Conservation (phyloP, 2,113 vertebrate species). For the Tonatia bakeri region DNA sequence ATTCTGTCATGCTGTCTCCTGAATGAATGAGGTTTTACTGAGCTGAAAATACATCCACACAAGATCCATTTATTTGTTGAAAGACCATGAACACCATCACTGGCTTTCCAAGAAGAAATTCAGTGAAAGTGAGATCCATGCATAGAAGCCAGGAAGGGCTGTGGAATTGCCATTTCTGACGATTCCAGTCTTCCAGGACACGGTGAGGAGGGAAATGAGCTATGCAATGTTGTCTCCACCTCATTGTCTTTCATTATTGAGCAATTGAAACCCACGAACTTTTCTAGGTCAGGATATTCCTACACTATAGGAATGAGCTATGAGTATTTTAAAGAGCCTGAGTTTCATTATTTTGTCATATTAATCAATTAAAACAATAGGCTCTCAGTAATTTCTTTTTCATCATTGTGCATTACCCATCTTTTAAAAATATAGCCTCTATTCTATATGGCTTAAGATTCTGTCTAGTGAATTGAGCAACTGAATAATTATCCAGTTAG, state of each 20-base stretch:
- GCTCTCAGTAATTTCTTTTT: constrained; percentile 4
- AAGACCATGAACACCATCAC: background rate
- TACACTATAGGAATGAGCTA: background rate
- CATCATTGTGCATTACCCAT: background rate
- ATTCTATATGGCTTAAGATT: constrained; percentile 20
- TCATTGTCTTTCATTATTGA: constrained; percentile 62
- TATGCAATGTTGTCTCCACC: constrained; percentile 42
- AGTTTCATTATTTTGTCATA: constrained; percentile 46
- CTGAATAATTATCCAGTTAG: constrained; percentile 62
- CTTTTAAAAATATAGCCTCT: constrained; percentile 18
- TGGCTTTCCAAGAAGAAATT: background rate
- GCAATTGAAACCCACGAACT: constrained; percentile 15
- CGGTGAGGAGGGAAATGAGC: constrained; percentile 33
- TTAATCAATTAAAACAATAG: constrained; percentile 49
- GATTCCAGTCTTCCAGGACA: background rate
- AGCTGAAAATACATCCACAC: background rate
- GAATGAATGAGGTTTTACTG: constrained; percentile 10
- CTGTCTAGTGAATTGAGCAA: constrained; percentile 28
- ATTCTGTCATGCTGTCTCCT: background rate
- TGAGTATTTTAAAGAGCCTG: background rate
- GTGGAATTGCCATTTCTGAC: constrained; percentile 12
- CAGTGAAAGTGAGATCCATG: background rate
- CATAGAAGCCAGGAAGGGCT: background rate
- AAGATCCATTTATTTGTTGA: background rate
- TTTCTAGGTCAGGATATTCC: constrained; percentile 51